These are phyloP conservation scores for Apostichopus leukothele DNA, from an alignment of 53 echinoderm and acorn worm species.

Conservation along the genomic window DNA sequence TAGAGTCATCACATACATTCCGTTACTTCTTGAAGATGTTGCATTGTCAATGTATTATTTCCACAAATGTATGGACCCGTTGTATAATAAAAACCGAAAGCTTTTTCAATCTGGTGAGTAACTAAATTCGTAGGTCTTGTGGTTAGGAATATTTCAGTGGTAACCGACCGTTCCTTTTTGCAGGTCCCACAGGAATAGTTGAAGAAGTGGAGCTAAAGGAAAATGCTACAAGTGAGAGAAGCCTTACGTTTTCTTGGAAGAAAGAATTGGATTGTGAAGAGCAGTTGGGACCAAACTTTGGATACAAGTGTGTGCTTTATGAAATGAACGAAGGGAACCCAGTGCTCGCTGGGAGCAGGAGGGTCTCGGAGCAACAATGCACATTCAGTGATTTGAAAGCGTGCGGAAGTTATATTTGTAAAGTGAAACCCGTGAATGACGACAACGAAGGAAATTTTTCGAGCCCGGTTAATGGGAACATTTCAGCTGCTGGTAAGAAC, in stretches of 20 bases:
- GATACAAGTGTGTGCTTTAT: background rate
- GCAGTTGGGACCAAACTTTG: background rate
- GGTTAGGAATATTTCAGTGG: no score
- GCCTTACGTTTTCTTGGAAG: background rate
- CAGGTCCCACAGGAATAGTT: background rate
- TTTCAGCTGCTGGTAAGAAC: background rate
- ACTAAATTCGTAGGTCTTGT: no score
- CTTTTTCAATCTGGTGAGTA: no score
- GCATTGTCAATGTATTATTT: no score
- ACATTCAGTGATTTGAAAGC: background rate
- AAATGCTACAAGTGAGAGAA: background rate
- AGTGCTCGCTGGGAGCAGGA: background rate
- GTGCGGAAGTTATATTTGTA: background rate
- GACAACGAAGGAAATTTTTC: background rate
- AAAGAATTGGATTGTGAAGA: background rate
- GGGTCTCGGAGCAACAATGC: background rate
- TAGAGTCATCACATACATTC: no score
- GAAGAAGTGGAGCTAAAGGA: background rate
- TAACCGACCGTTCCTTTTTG: background rate
- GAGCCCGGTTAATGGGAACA: background rate
- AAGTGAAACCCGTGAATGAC: background rate
- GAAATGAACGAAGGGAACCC: background rate
- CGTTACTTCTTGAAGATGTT: no score
- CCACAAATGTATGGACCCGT: no score
- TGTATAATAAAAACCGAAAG: no score